Base-by-base conservation (phyloP, 2,113 vertebrate species). In the Nestor notabilis region DNA sequence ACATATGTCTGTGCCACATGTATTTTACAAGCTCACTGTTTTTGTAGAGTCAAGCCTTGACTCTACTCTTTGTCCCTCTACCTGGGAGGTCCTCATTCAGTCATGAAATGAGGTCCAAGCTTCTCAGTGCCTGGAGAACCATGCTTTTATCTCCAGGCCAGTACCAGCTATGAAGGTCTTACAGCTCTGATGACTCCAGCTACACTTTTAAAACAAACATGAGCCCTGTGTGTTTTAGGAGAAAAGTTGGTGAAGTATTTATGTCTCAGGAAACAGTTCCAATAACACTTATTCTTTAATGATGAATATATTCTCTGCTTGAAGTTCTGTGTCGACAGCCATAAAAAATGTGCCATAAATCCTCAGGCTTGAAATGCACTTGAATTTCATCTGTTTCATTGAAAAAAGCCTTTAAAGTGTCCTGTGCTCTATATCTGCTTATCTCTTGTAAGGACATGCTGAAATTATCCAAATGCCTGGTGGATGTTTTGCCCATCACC, bases 1-100 rank as follows among this genome's bases (percentile, higher is more conserved):
- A 0, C 8, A 21, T 18, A 17, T 31, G 25, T 7, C 31, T 82
- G 11, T 66, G 10, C 10, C 17, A 44, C 1, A 1, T 0, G 1
- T 27, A 52, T 85, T 89, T 91, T 52, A 43, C 5, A 52, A 31
- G 9, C 17, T 64, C 17, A 63, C n/a, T 90, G 21, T 2, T 83
- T 41, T 60, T 39, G 11, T 44, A 50, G 9, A 9, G 9, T 29
- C 68, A 75, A 4, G 6, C 13, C 23, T 68, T 43, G 21, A 31
- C 24, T 60, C 63, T 55, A 25, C 4, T 2, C 8, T 64, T n/a
- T 53, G 9, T 50, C 27, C 16, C 3, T 55, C n/a, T 70, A 10
- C 7, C 5, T 79, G 16, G 3, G 49, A 88, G 5, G 7, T 58
- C 35, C 60, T 87, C 5, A 29, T 55, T 72, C 25, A 39, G 19